Evolutionary conservation across 2,888 invertebrate species (phyloP), one percentile per base, ranked within the genome.

Genomic region (Liopterus haemorrhoidalis): DNA sequence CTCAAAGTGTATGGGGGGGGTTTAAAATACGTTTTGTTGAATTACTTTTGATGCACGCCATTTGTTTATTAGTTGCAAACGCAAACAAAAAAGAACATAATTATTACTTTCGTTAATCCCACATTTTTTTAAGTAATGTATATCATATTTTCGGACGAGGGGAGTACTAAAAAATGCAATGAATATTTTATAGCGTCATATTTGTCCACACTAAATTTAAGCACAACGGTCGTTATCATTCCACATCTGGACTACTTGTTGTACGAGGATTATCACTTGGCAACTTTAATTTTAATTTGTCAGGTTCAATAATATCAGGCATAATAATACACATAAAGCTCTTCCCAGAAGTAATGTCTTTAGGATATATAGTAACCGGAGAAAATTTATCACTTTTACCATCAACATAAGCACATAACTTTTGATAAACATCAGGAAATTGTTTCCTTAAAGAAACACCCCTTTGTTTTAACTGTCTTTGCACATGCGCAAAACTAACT

Each of bases 311-410:
- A 15, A 45, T 63, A 57, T 90, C 89, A 14, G 91, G 85, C 85
- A 91, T 90, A 50, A 92, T 89, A 53, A 92, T 84, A 67, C 91
- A 92, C 78, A 90, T 85, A 64, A 92, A 91, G 48, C 83, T 82
- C 63, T 81, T 81, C 2, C 91, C 91, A 22, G 84, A 86, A 24
- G 75, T 74, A 50, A 78, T 78, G 63, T 92, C 89, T 49, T 81
- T 76, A 1, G 92, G 92, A 65, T 90, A 89, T 58, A 93, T 81
- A 15, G 90, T 92, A 57, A 90, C 84, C 2, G 92, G 88, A 41
- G 86, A 81, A 62, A 92, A 90, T 57, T 83, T 80, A 53, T 85
- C 85, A 42, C 78, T 77, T 19, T 79, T 81, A 2, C 75, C 75
- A 52, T 90, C 88, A 12, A 87, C 90, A 65, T 88, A 94, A 22